A percentile compares a stretch with the other conserved stretches of the same genome.
These are phyloP conservation scores for Herpetotheres cachinnans DNA, from an alignment of 2,113 vertebrate species.

Conservation along the genomic window DNA sequence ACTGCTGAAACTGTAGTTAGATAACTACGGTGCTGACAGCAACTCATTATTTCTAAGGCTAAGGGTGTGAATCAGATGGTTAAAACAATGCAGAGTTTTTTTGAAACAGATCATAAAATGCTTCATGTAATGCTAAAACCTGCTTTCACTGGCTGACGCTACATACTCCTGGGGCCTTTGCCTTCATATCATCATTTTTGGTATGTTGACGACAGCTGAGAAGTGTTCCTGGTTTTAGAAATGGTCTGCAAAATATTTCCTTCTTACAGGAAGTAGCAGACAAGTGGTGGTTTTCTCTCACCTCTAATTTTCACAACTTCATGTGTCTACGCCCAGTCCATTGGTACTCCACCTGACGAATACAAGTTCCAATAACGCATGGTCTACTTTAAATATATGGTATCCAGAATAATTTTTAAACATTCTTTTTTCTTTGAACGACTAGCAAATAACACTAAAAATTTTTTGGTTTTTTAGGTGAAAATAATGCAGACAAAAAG, in stretches of 20 bases:
- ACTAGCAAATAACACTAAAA: background rate
- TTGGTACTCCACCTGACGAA: background rate
- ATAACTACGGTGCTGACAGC: conserved; percentile 15
- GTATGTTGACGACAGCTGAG: background rate
- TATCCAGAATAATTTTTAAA: background rate
- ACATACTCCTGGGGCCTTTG: background rate
- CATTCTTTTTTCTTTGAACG: background rate
- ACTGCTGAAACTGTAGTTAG: conserved; percentile 6
- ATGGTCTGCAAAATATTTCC: background rate
- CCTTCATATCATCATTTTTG: background rate
- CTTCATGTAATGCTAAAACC: background rate
- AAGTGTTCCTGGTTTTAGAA: background rate
- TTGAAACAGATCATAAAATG: conserved; percentile 19
- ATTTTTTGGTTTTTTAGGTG: background rate
- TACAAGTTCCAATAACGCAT: background rate
- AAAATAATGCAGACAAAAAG: background rate
- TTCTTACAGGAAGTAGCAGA: background rate
- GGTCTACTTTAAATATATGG: background rate
- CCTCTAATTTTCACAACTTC: background rate
- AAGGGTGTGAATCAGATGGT: conserved; percentile 38
- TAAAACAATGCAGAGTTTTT: conserved; percentile 24
- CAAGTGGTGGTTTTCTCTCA: background rate
- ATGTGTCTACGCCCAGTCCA: background rate
- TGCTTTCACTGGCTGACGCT: background rate
- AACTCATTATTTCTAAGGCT: conserved; percentile 54